Conservation (phyloP, 2,888 invertebrate species). For the Lathronympha strigana region DNA sequence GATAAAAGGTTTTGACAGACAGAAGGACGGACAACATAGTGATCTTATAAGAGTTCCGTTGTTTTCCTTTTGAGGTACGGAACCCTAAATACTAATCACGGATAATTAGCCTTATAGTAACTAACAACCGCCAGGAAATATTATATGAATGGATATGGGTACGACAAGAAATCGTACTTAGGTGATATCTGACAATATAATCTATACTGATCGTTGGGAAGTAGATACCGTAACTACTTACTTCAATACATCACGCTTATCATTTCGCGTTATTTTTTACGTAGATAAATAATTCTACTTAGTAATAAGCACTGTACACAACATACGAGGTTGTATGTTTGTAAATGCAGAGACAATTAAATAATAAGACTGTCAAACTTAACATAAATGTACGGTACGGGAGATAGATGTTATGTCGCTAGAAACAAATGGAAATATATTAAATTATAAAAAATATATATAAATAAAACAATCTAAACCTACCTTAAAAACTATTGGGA, state of each 20-base stretch:
- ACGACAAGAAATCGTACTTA: conserved; percentile 22
- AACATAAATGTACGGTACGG: neutral
- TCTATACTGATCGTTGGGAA: conserved; percentile 28
- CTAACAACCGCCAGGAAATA: conserved; percentile 22
- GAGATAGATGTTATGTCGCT: neutral
- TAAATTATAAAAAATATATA: too few species aligned
- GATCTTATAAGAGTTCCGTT: too few species aligned
- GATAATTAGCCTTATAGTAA: too few species aligned
- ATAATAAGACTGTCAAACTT: neutral
- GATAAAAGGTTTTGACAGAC: too few species aligned
- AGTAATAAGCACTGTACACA: conserved; percentile 32
- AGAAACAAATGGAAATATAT: too few species aligned
- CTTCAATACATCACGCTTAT: conserved; percentile 64
- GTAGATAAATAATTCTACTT: conserved; percentile 51
- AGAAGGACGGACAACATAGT: too few species aligned
- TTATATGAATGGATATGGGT: conserved; percentile 25
- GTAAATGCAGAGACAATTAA: neutral
- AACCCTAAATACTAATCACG: too few species aligned
- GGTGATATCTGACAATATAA: conserved; percentile 40
- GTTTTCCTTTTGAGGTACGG: too few species aligned
- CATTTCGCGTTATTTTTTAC: conserved; percentile 55
- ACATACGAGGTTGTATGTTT: neutral
- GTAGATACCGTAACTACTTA: conserved; percentile 52
- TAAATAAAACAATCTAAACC: too few species aligned
- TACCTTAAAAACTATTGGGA: too few species aligned